Base-by-base conservation (phyloP, 2,888 invertebrate species). In the Choristoneura rosaceana region DNA sequence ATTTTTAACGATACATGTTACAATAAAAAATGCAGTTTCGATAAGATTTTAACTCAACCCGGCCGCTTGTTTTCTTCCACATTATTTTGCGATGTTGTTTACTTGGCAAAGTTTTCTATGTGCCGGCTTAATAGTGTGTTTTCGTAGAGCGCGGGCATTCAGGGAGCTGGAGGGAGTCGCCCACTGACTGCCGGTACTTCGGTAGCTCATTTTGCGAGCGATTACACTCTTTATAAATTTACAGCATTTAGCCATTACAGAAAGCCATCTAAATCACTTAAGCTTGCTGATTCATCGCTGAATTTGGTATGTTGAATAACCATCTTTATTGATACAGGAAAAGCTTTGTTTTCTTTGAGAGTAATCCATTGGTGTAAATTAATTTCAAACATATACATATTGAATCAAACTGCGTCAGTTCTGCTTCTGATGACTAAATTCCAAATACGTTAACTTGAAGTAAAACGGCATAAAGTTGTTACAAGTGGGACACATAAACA, bases 91-190 rank as follows among this genome's bases (percentile, higher is more conserved):
- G 74, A 79, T 80, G 17, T 82, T 85, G 83, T 87, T 85, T 83
- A 83, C 80, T 81, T 78, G 77, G 76, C 78, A 81, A 86, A 84
- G 85, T 84, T 87, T 84, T 86, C 84, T 81, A 81, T 83, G 80
- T 83, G 81, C 80, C 76, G 76, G 81, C 82, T 79, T 78, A 79
- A 77, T 76, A 76, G 75, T 66, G 60, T 60, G 15, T 52, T 52
- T 52, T 52, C 15, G 52, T 52, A 52, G 52, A 52, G 15, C 52
- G 17, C 52, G 52, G 17, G 52, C 17, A 9, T 52, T 8, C 50
- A n/a, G 52, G 17, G 17, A 52, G 52, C 15, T 52, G 2, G 52
- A 52, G 52, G 41, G 60, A 41, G 60, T 41, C 60, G 4, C 41
- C 41, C 10, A 10, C 60, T n/a, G 38, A 8, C 15, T 52, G 52